Evolutionary conservation across 2,888 invertebrate species (phyloP).

Genomic region (Parnassius glacialis): DNA sequence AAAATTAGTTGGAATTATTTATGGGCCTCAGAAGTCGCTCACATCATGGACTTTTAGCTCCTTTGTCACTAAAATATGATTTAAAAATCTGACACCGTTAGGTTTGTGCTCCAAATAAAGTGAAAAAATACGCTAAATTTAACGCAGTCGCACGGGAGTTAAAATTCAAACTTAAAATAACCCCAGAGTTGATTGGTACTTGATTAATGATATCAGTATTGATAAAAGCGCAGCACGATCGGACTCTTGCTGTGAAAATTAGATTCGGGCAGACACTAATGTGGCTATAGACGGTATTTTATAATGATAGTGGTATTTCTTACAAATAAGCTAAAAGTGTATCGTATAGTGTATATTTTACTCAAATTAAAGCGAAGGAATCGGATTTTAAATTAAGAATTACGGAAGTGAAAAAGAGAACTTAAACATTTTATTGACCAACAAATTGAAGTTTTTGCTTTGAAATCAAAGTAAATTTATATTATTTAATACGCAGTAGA

Average conservation of each 20-base stretch:
- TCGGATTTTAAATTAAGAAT: not conserved
- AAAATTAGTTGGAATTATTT: too few relatives aligned
- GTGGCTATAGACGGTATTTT: conserved; percentile 35
- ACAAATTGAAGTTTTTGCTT: too few relatives aligned
- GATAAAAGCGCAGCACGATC: conserved; percentile 68
- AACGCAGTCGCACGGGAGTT: conserved; percentile 37
- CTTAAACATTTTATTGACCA: too few relatives aligned
- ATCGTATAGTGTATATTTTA: not conserved
- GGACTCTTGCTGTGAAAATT: conserved; percentile 66
- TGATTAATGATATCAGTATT: conserved; percentile 68
- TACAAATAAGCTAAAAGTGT: not conserved
- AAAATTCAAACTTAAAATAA: conserved; percentile 53
- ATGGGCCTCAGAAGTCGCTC: too few relatives aligned
- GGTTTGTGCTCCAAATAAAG: too few relatives aligned
- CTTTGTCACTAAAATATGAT: too few relatives aligned
- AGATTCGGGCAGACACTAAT: conserved; percentile 48
- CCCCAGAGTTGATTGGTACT: conserved; percentile 55
- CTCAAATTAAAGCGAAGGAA: not conserved
- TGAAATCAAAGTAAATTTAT: too few relatives aligned
- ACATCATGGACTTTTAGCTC: too few relatives aligned
- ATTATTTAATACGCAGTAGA: too few relatives aligned
- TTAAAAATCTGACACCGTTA: too few relatives aligned
- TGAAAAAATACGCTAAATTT: conserved; percentile 10
- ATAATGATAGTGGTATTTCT: conserved; percentile 1
- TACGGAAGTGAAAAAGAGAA: too few relatives aligned